Percentiles rank a stretch among this genome's conserved stretches.
phyloP scores from a whole-genome alignment of 2,113 vertebrate species.

The Cavia porcellus region DNA sequence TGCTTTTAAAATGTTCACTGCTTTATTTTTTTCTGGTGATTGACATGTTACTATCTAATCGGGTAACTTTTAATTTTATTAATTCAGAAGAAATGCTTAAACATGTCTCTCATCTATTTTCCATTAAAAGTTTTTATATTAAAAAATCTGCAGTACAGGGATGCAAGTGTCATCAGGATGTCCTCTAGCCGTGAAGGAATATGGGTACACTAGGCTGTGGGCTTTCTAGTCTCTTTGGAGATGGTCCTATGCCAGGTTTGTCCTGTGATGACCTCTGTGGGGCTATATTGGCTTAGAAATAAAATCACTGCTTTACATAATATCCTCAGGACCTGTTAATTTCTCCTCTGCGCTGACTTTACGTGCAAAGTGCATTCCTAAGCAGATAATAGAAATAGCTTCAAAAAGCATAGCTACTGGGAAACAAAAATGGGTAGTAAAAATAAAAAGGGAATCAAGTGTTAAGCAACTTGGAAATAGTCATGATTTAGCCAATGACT shows the following conservation, averaged over 20 bases:
- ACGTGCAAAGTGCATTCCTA: not conserved
- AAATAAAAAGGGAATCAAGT: slow-evolving; percentile 18
- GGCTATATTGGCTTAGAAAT: not conserved
- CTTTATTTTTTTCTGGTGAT: not conserved
- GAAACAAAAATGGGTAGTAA: not conserved
- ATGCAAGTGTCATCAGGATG: not conserved
- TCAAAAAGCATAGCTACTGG: not conserved
- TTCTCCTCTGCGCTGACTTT: not conserved
- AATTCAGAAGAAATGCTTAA: not conserved
- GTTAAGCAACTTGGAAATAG: not conserved
- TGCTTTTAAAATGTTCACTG: not conserved
- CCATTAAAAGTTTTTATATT: not conserved
- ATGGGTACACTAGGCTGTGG: not conserved
- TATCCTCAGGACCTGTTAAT: not conserved
- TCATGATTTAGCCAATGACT: not conserved
- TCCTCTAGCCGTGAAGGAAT: not conserved
- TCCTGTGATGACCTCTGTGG: not conserved
- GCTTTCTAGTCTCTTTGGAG: not conserved
- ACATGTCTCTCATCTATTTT: not conserved
- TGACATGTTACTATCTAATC: not conserved
- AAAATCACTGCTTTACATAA: not conserved
- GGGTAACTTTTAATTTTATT: not conserved
- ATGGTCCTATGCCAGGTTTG: not conserved
- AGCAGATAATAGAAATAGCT: not conserved
- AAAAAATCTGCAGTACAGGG: not conserved